phyloP scores from a whole-genome alignment of 2,113 vertebrate genomes.

The Benitochromis conjunctus region DNA sequence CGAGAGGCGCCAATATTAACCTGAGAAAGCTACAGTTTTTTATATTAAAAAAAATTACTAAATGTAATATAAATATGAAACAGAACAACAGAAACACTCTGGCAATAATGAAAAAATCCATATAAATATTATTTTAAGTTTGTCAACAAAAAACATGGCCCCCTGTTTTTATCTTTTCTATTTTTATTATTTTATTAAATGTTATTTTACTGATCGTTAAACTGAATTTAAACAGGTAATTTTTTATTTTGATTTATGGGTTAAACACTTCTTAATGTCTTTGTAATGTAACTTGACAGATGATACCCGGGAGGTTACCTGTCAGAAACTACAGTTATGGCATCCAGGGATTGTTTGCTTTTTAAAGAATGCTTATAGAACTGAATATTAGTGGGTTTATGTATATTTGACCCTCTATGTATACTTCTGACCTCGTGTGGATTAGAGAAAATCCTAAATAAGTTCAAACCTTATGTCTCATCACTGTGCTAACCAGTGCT shows the following conservation, averaged over 20 bases:
- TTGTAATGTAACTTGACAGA: not conserved
- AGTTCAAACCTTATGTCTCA: not conserved
- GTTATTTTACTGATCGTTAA: not conserved
- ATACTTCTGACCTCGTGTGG: not conserved
- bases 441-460: not conserved
- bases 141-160: not conserved
- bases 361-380: not conserved
- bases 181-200: not conserved
- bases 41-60: not conserved
- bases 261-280: not conserved
- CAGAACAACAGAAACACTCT: not conserved
- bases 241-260: not conserved
- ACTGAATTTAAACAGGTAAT: not conserved
- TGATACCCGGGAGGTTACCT: not conserved
- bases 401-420: not conserved
- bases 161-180: not conserved
- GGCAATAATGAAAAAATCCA: fast-evolving
- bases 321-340: not conserved
- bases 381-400: not conserved
- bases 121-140: not conserved
- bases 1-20: not conserved
- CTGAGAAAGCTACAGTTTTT: not conserved
- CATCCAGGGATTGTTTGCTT: not conserved
- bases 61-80: not conserved
- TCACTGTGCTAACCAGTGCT: not conserved